A percentile compares a stretch with the other conserved stretches of the same genome.
Conservation (phyloP, 2,113 vertebrate species). For the Thomomys bottae region DNA sequence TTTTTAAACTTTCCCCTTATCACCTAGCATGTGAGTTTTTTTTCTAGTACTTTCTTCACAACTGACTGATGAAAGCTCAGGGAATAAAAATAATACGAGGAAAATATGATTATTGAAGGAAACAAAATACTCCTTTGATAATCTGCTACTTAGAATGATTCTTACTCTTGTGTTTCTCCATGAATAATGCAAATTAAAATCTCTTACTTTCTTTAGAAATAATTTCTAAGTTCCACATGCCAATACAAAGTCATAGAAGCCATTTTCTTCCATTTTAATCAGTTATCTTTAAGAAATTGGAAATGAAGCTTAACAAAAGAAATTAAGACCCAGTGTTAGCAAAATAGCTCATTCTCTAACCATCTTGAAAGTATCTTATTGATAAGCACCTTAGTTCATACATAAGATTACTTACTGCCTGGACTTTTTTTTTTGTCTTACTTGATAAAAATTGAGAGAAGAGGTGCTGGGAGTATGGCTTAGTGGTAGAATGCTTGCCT, state of each 20-base stretch:
- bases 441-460: background rate
- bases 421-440: background rate
- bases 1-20: background rate
- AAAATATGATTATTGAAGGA: constrained; percentile 49
- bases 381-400: constrained; percentile 21
- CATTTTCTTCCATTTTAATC: constrained; percentile 28
- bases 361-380: background rate
- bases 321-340: constrained; percentile 29
- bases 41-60: constrained; percentile 39
- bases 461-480: too few species aligned
- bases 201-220: constrained; percentile 3
- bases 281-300: constrained; percentile 53
- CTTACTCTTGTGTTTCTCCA: background rate
- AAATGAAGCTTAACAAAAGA: constrained; percentile 50
- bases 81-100: constrained; percentile 30
- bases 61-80: constrained; percentile 22
- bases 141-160: constrained; percentile 18
- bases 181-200: constrained; percentile 30
- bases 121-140: constrained; percentile 28
- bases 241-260: constrained; percentile 28
- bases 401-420: background rate
- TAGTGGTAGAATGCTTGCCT: too few species aligned
- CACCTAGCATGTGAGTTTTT: constrained; percentile 1
- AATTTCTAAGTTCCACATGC: background rate
- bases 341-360: constrained; percentile 10